Evolutionary conservation across 2,113 vertebrate species (phyloP).

Genomic region (Mormyrus iriodes): DNA sequence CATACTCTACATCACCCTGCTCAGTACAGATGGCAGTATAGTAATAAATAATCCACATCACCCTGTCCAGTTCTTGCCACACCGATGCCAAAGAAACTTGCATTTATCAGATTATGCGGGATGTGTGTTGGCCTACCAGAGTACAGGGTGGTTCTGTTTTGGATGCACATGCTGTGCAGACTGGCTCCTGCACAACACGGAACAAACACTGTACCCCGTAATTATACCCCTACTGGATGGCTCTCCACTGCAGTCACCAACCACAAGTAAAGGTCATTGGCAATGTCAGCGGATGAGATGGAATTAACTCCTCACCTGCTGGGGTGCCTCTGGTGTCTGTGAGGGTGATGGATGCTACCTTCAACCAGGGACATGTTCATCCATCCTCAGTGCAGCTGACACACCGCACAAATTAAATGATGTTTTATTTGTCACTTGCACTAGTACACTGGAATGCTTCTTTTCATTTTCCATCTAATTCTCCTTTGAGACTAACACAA

Average conservation of each 20-base stretch:
- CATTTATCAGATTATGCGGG: neutral
- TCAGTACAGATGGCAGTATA: too few species aligned
- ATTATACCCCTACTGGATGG: neutral
- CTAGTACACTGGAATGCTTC: neutral
- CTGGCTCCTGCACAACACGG: neutral
- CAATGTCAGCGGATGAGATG: neutral
- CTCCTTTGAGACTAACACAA: neutral
- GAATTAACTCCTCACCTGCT: neutral
- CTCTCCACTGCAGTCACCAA: neutral
- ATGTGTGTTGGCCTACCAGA: neutral
- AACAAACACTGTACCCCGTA: neutral
- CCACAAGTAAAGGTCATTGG: neutral
- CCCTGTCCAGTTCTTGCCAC: neutral
- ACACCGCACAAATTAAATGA: neutral
- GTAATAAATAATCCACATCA: neutral
- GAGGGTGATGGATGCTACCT: neutral
- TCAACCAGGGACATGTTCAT: neutral
- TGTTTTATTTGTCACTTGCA: neutral
- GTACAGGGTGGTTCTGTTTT: neutral
- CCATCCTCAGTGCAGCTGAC: neutral
- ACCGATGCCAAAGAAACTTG: neutral
- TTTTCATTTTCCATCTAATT: neutral
- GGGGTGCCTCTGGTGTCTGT: neutral
- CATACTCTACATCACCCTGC: too few species aligned
- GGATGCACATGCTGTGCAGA: neutral